Evolutionary conservation across 2,113 vertebrate genomes (phyloP), one percentile per base, ranked within the genome.

Genomic region (Leucosticte australis): DNA sequence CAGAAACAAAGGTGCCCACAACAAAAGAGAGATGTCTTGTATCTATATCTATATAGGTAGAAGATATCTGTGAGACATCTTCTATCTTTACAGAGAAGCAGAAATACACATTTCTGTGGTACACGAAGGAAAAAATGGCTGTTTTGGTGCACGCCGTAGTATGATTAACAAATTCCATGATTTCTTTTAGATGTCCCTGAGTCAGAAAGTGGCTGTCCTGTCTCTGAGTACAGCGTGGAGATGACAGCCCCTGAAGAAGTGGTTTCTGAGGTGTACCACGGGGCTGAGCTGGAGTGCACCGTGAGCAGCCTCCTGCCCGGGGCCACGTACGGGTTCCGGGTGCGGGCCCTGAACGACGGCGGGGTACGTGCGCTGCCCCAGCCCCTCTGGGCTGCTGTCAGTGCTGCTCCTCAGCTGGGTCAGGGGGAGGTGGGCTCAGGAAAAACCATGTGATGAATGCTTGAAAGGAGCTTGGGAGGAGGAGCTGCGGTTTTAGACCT

Each of bases 281-380:
- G 99, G 28, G 96, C 98, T 0, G 98, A 98, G 76, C 98, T 99
- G 75, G 98, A 99, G 91, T 99, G 99, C 96, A 99, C 99, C 0
- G 98, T 99, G 13, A 95, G 98, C 71, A 98, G 98, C 94, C 98
- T 99, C 68, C 98, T 99, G 7, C 99, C 99, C 0, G 99, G 99
- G 37, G 98, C 99, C 16, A 97, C 98, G 1, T 99, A 99, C 65
- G 88, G 94, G 60, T 99, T 99, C 98, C 57, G 98, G 82, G 98
- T 99, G 97, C 95, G 99, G 44, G 99, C 99, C 11, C 77, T 98
- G 95, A 99, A 99, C 27, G 98, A 99, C 3, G 98, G 99, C 7
- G 99, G 99, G 99, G 99, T 99, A 97, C 97, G 99, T 39, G 42
- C 3, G 47, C 28, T 24, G 75, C 18, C 23, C 47, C 6, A 11